Evolutionary conservation across 2,888 invertebrate species (phyloP), one percentile per base, ranked within the genome.

Genomic region (Noctua janthina): DNA sequence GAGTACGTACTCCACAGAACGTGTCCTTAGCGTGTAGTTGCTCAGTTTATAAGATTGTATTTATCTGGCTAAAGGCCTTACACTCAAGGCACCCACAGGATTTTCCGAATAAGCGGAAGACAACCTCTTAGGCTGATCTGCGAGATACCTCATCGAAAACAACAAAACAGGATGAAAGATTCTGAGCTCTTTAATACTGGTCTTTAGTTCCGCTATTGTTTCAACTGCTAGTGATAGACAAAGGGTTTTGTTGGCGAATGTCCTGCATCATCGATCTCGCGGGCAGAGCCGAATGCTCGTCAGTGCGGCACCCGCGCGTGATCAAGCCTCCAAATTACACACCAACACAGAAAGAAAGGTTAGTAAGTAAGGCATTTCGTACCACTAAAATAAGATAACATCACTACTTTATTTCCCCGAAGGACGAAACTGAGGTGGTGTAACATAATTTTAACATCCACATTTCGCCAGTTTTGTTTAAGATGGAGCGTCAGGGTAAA

Each of bases 211-310:
- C 10, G 49, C 43, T 73, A 69, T 62, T 76, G 35, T n/a, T 20
- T 1, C n/a, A n/a, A 46, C n/a, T 54, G 23, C 7, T 59, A 11
- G 39, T 64, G 62, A 76, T 54, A 68, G 23, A 62, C 23, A 67
- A 68, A 46, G n/a, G 35, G n/a, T 85, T 87, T 80, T 87, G 85
- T 85, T n/a, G 39, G 66, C 82, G 87, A 89, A 29, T 78, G 74
- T 83, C 87, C 91, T 10, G 46, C 62, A 71, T 73, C 83, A 86
- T 87, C 88, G 90, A 89, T 89, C 78, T 71, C 51, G 11, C 66
- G 35, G 68, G 54, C 62, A 23, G 51, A 54, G 72, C 71, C 23
- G 62, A 15, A 29, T 11, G 29, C 11, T 66, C 70, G 77, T 17
- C 84, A 86, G 82, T 85, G 77, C 64, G 73, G 62, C 74, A 23